Conservation (phyloP, 2,113 vertebrate species). For the Indri indri region DNA sequence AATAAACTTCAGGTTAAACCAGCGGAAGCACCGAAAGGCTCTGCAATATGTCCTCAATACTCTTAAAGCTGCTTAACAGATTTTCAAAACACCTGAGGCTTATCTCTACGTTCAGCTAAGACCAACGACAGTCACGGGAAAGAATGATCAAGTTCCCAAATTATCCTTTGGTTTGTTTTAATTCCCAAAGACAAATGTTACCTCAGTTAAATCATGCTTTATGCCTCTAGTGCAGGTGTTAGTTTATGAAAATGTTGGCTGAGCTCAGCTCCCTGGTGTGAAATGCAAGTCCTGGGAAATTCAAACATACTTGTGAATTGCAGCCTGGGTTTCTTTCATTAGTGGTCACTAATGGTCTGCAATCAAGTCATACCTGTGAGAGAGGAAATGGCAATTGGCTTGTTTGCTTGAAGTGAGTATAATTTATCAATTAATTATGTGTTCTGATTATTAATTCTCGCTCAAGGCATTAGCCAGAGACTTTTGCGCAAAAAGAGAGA, state of each 20-base stretch:
- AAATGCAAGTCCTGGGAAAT: constrained; percentile 41
- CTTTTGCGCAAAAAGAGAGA: neutral
- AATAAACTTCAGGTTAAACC: neutral
- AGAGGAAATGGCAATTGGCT: neutral
- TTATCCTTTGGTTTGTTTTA: constrained; percentile 49
- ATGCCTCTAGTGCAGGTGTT: constrained; percentile 47
- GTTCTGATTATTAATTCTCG: constrained; percentile 44
- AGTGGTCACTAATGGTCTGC: constrained; percentile 55
- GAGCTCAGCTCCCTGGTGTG: constrained; percentile 64
- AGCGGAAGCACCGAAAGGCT: neutral
- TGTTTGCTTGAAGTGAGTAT: neutral
- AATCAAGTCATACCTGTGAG: constrained; percentile 51
- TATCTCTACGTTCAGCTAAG: neutral
- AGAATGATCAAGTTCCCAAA: constrained; percentile 29
- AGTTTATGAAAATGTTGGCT: constrained; percentile 45
- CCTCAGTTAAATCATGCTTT: neutral
- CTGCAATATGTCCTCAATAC: neutral
- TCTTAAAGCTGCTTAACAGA: neutral
- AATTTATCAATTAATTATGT: constrained; percentile 13
- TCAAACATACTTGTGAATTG: neutral
- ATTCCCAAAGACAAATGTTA: constrained; percentile 42
- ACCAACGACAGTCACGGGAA: neutral
- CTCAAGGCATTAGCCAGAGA: neutral
- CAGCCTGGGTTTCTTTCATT: constrained; percentile 20
- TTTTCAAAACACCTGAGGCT: neutral